phyloP scores from a whole-genome alignment of 2,888 invertebrate genomes.

The Apocheima hispidaria region DNA sequence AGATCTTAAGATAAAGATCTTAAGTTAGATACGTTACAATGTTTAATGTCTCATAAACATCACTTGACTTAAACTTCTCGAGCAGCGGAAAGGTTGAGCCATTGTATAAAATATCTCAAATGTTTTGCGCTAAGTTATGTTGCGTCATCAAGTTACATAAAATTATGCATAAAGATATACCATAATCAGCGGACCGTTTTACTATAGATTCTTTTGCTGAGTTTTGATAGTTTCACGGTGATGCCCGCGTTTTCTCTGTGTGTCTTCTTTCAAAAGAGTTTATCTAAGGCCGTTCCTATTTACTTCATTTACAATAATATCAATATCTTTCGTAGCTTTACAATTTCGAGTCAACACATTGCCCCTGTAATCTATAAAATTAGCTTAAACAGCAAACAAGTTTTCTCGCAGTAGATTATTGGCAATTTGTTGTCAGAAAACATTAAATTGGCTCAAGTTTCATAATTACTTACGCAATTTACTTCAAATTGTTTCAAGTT shows the following conservation, averaged over 20 bases:
- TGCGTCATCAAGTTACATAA: slow-evolving; percentile 19
- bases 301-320: too few species aligned
- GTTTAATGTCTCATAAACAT: too few species aligned
- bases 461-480: slow-evolving; percentile 1
- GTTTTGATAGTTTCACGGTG: slow-evolving; percentile 30
- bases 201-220: slow-evolving; percentile 17
- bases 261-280: not conserved
- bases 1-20: too few species aligned
- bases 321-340: not conserved
- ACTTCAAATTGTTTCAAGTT: slow-evolving; percentile 13
- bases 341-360: not conserved
- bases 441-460: slow-evolving; percentile 8
- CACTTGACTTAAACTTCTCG: not conserved
- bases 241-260: slow-evolving; percentile 5
- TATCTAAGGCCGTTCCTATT: not conserved
- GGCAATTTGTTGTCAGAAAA: slow-evolving; percentile 2
- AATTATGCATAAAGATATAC: slow-evolving; percentile 15
- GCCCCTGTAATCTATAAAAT: not conserved
- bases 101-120: slow-evolving; percentile 1
- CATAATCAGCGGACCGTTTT: slow-evolving; percentile 24
- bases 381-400: slow-evolving; percentile 3
- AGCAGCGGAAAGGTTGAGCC: not conserved
- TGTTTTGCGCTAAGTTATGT: slow-evolving; percentile 10
- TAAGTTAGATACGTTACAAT: too few species aligned
- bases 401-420: not conserved